phyloP scores from a whole-genome alignment of 2,888 invertebrate species.

The Microdon myrmicae region DNA sequence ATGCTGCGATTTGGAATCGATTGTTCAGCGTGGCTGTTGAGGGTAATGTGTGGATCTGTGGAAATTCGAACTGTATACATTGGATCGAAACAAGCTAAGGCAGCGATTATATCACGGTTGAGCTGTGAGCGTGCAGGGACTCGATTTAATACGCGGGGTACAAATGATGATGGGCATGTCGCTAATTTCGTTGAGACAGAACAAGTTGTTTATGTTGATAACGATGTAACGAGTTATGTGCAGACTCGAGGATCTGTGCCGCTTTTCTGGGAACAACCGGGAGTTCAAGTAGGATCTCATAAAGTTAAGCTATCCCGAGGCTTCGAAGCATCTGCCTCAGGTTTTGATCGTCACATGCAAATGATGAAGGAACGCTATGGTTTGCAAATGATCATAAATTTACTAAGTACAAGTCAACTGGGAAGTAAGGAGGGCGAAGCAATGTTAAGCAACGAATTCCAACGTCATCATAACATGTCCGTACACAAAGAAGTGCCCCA shows the following conservation, averaged over 20 bases:
- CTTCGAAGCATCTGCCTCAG: constrained; percentile 91
- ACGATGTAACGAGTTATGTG: constrained; percentile 88
- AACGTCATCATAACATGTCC: constrained; percentile 85
- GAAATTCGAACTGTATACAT: constrained; percentile 99
- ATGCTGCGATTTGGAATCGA: constrained; percentile 91
- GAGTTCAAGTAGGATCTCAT: constrained; percentile 97
- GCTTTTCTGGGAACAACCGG: constrained; percentile 99
- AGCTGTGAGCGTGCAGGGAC: constrained; percentile 99
- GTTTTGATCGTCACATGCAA: constrained; percentile 90
- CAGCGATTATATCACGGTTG: constrained; percentile 93
- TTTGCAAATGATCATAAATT: constrained; percentile 89
- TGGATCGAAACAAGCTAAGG: constrained; percentile 91
- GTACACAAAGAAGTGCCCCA: constrained; percentile 84
- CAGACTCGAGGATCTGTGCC: constrained; percentile 97
- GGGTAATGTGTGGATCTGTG: constrained; percentile 96
- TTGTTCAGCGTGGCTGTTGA: constrained; percentile 90
- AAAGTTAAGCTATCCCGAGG: constrained; percentile 97
- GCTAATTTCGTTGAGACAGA: constrained; percentile 99
- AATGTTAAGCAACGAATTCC: constrained; percentile 92
- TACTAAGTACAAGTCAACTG: constrained; percentile 88
- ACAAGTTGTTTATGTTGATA: constrained; percentile 93
- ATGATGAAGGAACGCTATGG: constrained; percentile 91
- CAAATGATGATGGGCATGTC: constrained; percentile 98
- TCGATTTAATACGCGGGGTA: constrained; percentile 97
- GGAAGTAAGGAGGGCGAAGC: constrained; percentile 98